A percentile compares a stretch with the other conserved stretches of the same genome.
These are phyloP conservation scores for Gymnodraco acuticeps DNA, from an alignment of 2,797 vertebrate genomes.

Conservation along the genomic window DNA sequence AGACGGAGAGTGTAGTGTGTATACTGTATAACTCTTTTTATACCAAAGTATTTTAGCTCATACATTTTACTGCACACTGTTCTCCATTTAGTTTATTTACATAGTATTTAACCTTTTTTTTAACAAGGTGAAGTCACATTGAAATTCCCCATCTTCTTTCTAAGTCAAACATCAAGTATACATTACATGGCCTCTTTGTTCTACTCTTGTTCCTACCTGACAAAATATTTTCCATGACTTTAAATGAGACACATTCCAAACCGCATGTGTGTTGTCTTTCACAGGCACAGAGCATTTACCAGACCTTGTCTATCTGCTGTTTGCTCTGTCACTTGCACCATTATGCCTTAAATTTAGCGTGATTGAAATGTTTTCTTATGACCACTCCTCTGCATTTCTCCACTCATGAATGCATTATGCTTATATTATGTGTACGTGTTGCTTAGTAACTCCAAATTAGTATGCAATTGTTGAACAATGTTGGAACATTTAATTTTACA, in stretches of 20 bases:
- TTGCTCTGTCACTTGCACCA: slow-evolving; percentile 57
- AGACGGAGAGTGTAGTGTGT: too few species aligned
- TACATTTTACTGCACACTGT: too few species aligned
- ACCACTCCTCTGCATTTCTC: slow-evolving; percentile 63
- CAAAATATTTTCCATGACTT: slow-evolving; percentile 48
- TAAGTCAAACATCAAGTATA: background rate
- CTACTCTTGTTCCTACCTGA: slow-evolving; percentile 30
- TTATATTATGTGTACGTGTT: slow-evolving; percentile 71
- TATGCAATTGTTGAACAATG: slow-evolving; percentile 64
- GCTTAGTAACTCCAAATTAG: slow-evolving; percentile 74
- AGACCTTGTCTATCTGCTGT: slow-evolving; percentile 40
- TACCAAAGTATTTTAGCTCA: too few species aligned
- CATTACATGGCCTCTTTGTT: background rate
- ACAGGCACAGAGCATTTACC: slow-evolving; percentile 35
- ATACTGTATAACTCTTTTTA: too few species aligned
- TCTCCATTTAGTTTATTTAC: too few species aligned
- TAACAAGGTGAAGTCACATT: too few species aligned
- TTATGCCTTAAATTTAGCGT: slow-evolving; percentile 62
- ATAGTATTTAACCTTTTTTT: too few species aligned
- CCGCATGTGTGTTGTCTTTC: slow-evolving; percentile 30
- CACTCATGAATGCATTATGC: slow-evolving; percentile 56
- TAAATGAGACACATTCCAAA: slow-evolving; percentile 45
- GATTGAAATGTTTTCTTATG: slow-evolving; percentile 76
- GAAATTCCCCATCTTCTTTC: background rate
- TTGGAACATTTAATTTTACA: slow-evolving; percentile 72